Conservation (phyloP, 2,113 vertebrate genomes). For the Perca fluviatilis region DNA sequence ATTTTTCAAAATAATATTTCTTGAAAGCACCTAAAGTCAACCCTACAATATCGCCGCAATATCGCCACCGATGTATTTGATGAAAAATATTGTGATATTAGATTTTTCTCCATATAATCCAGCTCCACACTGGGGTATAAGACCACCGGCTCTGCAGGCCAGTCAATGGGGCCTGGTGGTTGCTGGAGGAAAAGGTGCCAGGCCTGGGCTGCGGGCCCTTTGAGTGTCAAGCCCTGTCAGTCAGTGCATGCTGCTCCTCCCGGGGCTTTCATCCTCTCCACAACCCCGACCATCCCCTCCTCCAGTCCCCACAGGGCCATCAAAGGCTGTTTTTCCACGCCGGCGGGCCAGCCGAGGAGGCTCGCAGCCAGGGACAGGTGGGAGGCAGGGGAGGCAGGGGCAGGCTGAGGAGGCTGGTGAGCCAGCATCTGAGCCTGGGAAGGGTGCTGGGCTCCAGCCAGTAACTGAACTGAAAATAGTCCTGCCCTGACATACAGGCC, state of each 20-base stretch:
- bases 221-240: constrained; percentile 74
- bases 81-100: too few species aligned
- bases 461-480: constrained; percentile 83
- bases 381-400: constrained; percentile 70
- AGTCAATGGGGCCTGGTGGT: constrained; percentile 33
- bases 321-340: constrained; percentile 87
- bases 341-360: constrained; percentile 78
- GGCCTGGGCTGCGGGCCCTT: constrained; percentile 60
- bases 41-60: too few species aligned
- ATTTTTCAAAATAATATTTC: too few species aligned
- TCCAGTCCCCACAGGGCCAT: constrained; percentile 81
- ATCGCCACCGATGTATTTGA: too few species aligned
- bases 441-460: constrained; percentile 76
- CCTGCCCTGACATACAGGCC: constrained; percentile 67
- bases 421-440: constrained; percentile 77
- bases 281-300: constrained; percentile 46
- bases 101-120: too few species aligned
- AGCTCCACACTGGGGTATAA: background rate
- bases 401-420: constrained; percentile 61
- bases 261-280: constrained; percentile 65
- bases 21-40: too few species aligned
- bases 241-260: constrained; percentile 69
- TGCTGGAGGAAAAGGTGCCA: constrained; percentile 49
- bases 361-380: constrained; percentile 85
- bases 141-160: constrained; percentile 29